Evolutionary conservation across 2,888 invertebrate genomes (phyloP), one percentile per base, ranked within the genome.

Genomic region (Cataglyphis albicans): DNA sequence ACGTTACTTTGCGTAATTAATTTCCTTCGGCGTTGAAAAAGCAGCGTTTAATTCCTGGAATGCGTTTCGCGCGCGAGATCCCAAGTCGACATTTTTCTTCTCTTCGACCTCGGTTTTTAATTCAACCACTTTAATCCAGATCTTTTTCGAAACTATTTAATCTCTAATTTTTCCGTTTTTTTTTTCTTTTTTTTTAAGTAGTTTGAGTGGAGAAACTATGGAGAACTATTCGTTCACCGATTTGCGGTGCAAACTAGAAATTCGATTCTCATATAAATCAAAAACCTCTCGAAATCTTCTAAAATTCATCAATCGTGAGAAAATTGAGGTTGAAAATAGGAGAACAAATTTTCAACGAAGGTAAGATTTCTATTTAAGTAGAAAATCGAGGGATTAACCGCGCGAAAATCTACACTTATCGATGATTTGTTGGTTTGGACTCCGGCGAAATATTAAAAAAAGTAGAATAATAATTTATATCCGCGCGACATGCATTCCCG

Each of bases 391-490:
- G 35, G 35, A 35, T 35, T 35, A 4, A 2, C 32, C 15, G 21
- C 59, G 44, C 25, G 70, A n/a, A 59, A 59, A 41, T 44, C 7
- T 25, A 38, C 52, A 48, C 38, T 70, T 64, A 44, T 48, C 72
- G 21, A 72, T n/a, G 59, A 80, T 80, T 70, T 32, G 59, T 68
- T 21, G 68, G 57, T 38, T 68, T 32, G 35, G 10, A 3, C 38
- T 57, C 32, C 52, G 10, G 21, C 44, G 15, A 70, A 78, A 18
- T 59, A 32, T 25, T 10, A 12, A 10, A 44, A 48, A 68, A 48
- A 10, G 4, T 15, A 9, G 12, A n/a, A 44, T 18, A 32, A 38
- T 6, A 41, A 78, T 57, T 78, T 38, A 72, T 55, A 72, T 48
- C 5, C 32, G n/a, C 41, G 52, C 68, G 5, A 41, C 76, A 55